These are phyloP conservation scores for Aegypius monachus DNA, from an alignment of 2,113 vertebrate genomes.

Conservation along the genomic window DNA sequence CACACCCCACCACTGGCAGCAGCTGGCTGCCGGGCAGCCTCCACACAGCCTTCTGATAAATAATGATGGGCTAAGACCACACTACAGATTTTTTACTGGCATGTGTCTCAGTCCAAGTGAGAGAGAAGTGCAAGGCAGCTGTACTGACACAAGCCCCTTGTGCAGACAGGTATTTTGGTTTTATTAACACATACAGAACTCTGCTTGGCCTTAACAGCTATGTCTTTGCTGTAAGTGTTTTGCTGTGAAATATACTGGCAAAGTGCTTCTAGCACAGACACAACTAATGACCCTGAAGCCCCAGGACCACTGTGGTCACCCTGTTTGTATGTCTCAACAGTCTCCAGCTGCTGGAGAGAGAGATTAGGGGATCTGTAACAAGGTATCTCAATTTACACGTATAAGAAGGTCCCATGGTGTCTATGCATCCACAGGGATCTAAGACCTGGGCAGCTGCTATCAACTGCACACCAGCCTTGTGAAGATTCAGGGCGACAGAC, in stretches of 20 bases:
- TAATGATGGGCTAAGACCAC: not conserved
- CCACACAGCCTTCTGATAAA: not conserved
- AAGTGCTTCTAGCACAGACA: not conserved
- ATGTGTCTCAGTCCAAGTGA: not conserved
- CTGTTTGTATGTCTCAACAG: not conserved
- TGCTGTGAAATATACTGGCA: not conserved
- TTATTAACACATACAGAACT: not conserved
- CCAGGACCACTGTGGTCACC: not conserved
- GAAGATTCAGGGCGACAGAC: not conserved
- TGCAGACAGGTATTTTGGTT: not conserved
- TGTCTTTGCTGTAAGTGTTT: not conserved
- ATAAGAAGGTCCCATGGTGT: not conserved
- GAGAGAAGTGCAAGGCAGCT: not conserved
- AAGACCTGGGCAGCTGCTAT: not conserved
- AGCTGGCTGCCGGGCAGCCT: not conserved
- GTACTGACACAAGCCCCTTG: not conserved
- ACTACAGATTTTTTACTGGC: not conserved
- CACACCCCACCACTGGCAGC: not conserved
- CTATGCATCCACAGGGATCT: not conserved
- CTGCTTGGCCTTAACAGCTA: not conserved
- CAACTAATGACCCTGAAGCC: not conserved
- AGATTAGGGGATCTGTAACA: not conserved
- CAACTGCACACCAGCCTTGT: not conserved
- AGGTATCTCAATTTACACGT: not conserved
- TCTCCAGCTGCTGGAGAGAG: not conserved